phyloP scores from a whole-genome alignment of 2,888 invertebrate species.

The Rhagonycha fulva region DNA sequence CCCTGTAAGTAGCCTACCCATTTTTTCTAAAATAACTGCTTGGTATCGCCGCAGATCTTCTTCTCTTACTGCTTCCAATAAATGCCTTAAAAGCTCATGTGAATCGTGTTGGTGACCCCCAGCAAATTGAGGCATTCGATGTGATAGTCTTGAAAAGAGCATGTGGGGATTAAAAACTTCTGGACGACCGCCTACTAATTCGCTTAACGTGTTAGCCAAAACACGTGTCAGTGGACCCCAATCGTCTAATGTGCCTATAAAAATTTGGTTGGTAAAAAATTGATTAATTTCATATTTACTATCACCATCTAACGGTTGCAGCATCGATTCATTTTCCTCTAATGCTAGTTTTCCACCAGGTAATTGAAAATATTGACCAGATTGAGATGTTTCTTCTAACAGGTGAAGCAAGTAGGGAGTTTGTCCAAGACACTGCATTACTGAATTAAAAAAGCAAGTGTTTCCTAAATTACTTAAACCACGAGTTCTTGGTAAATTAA shows the following conservation, averaged over 20 bases:
- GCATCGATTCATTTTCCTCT: slow-evolving; percentile 39
- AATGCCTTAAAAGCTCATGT: slow-evolving; percentile 89
- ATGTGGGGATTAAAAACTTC: slow-evolving; percentile 69
- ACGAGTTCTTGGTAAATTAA: slow-evolving; percentile 63
- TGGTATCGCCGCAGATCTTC: slow-evolving; percentile 82
- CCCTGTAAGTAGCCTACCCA: slow-evolving; percentile 56
- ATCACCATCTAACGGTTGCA: slow-evolving; percentile 37
- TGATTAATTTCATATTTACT: slow-evolving; percentile 4
- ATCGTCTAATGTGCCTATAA: slow-evolving; percentile 62
- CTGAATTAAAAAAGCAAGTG: slow-evolving; percentile 97
- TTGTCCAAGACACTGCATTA: slow-evolving; percentile 89
- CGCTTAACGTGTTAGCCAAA: slow-evolving; percentile 70
- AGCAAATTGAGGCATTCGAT: slow-evolving; percentile 81
- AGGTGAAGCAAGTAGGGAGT: slow-evolving; percentile 76
- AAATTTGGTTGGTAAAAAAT: background rate
- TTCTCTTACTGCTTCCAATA: slow-evolving; percentile 84
- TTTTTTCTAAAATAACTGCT: slow-evolving; percentile 75
- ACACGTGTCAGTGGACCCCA: slow-evolving; percentile 72
- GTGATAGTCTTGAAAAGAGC: slow-evolving; percentile 66
- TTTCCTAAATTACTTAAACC: slow-evolving; percentile 92
- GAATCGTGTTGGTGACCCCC: slow-evolving; percentile 97
- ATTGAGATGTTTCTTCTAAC: slow-evolving; percentile 68
- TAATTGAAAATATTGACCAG: slow-evolving; percentile 71
- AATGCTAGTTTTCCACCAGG: slow-evolving; percentile 72
- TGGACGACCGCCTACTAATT: slow-evolving; percentile 67